Percentiles rank a stretch among this genome's conserved stretches.
These are phyloP conservation scores for Cremastinae sp. DNA, from an alignment of 2,888 invertebrate species.

Conservation along the genomic window DNA sequence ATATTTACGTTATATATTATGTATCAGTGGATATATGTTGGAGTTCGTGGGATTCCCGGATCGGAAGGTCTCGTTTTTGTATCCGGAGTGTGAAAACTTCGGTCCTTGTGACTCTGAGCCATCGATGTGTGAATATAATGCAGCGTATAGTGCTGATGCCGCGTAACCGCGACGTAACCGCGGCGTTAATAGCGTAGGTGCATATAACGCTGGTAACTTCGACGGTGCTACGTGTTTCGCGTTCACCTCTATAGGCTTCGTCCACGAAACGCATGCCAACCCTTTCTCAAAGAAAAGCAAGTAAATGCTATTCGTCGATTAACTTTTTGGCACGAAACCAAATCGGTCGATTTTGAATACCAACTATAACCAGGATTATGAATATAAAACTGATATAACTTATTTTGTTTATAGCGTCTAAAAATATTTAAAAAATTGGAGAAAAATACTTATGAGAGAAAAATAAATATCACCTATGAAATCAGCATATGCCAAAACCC, in stretches of 20 bases:
- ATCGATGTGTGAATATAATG: conserved; percentile 21
- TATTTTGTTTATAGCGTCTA: too few relatives aligned
- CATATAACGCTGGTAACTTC: conserved; percentile 58
- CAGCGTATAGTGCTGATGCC: conserved; percentile 46
- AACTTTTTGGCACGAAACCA: not conserved
- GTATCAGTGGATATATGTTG: not conserved
- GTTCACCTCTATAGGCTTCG: conserved; percentile 5
- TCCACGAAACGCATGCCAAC: conserved; percentile 43
- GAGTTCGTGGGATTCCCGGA: not conserved
- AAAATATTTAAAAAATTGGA: too few relatives aligned
- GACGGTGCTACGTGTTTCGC: conserved; percentile 31
- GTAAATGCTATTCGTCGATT: too few relatives aligned
- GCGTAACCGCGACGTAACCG: conserved; percentile 66
- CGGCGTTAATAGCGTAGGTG: conserved; percentile 67
- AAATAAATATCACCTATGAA: too few relatives aligned
- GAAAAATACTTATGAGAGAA: too few relatives aligned
- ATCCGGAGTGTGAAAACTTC: not conserved
- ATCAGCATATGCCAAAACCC: too few relatives aligned
- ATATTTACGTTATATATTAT: conserved; percentile 6
- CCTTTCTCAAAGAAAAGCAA: conserved; percentile 15
- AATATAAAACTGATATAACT: too few relatives aligned
- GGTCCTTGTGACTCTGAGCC: conserved; percentile 16
- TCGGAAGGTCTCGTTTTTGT: not conserved
- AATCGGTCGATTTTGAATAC: too few relatives aligned
- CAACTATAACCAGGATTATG: too few relatives aligned